Evolutionary conservation across 2,888 invertebrate genomes (phyloP).

Genomic region (Sphaerophoria rueppellii): DNA sequence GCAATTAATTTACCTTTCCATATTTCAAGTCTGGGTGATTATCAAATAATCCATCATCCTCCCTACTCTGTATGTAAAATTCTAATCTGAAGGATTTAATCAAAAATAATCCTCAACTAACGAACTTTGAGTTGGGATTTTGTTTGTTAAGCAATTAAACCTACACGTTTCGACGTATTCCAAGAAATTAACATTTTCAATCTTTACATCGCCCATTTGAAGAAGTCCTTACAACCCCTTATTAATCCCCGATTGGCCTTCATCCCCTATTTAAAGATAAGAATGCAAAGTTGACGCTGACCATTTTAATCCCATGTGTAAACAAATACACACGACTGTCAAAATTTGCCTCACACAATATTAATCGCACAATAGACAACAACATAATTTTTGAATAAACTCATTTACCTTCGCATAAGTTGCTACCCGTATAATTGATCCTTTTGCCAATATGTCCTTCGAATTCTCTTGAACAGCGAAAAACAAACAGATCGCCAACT

Average conservation of each 20-base stretch:
- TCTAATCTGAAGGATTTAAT: constrained; percentile 48
- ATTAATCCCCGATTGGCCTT: background rate
- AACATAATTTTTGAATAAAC: constrained; percentile 10
- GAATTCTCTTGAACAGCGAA: constrained; percentile 24
- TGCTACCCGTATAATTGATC: constrained; percentile 46
- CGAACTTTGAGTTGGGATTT: constrained; percentile 62
- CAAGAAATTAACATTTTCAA: background rate
- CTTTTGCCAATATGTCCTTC: constrained; percentile 36
- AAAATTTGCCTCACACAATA: constrained; percentile 55
- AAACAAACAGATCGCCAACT: constrained; percentile 17
- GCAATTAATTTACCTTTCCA: background rate
- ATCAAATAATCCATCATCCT: background rate
- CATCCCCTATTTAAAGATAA: constrained; percentile 44
- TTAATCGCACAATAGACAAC: constrained; percentile 24
- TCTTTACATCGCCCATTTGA: background rate
- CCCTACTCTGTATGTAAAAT: background rate
- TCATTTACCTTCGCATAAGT: constrained; percentile 12
- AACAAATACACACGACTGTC: constrained; percentile 47
- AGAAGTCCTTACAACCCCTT: constrained; percentile 2
- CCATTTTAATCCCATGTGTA: constrained; percentile 54
- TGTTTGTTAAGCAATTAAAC: constrained; percentile 62
- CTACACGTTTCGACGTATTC: background rate
- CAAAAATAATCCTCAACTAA: constrained; percentile 56
- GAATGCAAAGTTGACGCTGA: constrained; percentile 14
- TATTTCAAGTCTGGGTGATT: background rate